Conservation (phyloP, 2,888 invertebrate genomes). For the Aphrophora alni region DNA sequence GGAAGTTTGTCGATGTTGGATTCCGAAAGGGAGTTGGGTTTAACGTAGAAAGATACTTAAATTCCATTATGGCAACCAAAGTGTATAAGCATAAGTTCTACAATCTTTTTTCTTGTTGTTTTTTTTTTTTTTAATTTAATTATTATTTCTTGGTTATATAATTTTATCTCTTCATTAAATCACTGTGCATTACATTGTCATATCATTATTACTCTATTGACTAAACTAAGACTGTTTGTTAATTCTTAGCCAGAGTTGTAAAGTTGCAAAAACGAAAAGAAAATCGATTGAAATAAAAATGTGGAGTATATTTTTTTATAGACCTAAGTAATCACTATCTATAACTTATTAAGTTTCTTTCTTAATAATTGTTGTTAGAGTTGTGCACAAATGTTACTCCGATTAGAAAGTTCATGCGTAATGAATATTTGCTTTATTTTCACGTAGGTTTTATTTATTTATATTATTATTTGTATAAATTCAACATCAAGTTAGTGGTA, state of each 20-base stretch:
- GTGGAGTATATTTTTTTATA: conserved; percentile 3
- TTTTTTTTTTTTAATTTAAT: neutral
- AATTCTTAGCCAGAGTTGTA: neutral
- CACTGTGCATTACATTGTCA: neutral
- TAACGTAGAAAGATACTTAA: neutral
- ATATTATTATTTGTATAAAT: neutral
- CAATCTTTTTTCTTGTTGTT: neutral
- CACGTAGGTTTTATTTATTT: neutral
- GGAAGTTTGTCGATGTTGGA: neutral
- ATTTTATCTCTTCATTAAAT: neutral
- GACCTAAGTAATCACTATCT: neutral
- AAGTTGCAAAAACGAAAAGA: neutral
- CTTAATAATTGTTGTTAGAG: neutral
- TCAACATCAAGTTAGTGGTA: neutral
- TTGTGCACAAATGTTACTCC: neutral
- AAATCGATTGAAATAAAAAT: neutral
- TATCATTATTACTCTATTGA: neutral
- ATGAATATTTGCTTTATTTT: neutral
- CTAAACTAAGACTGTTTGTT: neutral
- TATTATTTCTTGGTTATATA: neutral
- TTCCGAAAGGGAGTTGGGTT: conserved; percentile 2
- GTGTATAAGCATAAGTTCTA: neutral
- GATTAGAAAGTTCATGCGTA: neutral
- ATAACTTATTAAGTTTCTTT: neutral
- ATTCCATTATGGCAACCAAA: conserved; percentile 2